Evolutionary conservation across 1,140 invertebrate species (phyloP), one percentile per base, ranked within the genome.

Genomic region (Teleogryllus occipitalis): DNA sequence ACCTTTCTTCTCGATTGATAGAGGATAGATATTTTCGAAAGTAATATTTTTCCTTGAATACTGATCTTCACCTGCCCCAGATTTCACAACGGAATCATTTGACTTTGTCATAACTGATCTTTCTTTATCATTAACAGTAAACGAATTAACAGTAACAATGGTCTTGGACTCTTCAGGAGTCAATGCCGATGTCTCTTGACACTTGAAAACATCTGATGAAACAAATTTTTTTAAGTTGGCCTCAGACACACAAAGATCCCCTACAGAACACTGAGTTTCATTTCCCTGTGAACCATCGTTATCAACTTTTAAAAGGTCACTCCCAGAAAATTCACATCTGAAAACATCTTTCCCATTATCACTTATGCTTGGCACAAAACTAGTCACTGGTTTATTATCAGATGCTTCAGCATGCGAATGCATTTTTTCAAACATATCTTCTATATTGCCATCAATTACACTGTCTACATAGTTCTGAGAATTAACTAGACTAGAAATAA

Each of bases 361-460:
- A 77, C 21, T 48, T 54, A 47, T 48, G n/a, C 21, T 77, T 21
- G 18, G n/a, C 10, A n/a, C 21, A 65, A 65, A 65, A 65, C 54
- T 18, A 8, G 47, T 5, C 21, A 27, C 10, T 18, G 18, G 46
- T 48, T 77, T 77, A 4, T 22, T 77, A n/a, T 77, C 47, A 54
- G 76, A n/a, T 22, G 76, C 47, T 14, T 49, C 46, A n/a, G 8
- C n/a, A 27, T 72, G 73, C 7, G 79, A 48, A 65, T 80, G 48
- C n/a, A 80, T 48, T 46, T 74, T 76, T 65, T 80, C 76, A 80
- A 80, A 76, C 79, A 80, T 80, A 47, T 80, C 47, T 76, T 80
- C 79, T 7, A 80, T 47, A 65, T 49, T 76, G 14, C 48, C 75
- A 27, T 76, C 76, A 47, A 80, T 77, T 74, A 46, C 78, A 79